Evolutionary conservation across 2,797 vertebrate species (phyloP).

Genomic region (Psittacula echo): DNA sequence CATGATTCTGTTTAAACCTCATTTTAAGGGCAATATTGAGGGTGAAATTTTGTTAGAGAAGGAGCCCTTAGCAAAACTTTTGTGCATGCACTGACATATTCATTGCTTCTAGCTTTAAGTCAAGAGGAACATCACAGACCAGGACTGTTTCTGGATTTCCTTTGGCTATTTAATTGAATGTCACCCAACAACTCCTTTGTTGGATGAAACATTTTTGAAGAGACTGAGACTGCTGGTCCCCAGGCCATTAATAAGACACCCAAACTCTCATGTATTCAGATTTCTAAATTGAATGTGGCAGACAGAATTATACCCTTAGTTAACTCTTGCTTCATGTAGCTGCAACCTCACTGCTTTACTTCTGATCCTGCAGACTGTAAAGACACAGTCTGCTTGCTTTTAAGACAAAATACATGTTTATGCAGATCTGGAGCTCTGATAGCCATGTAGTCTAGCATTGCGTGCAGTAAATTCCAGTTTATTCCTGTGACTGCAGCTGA

Average conservation of each 20-base stretch:
- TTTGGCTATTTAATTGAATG: slow-evolving; percentile 14
- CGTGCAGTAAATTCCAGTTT: not conserved
- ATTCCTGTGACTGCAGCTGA: not conserved
- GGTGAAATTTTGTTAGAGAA: not conserved
- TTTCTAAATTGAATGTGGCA: not conserved
- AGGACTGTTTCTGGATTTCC: slow-evolving; percentile 10
- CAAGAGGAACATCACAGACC: not conserved
- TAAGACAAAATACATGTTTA: not conserved
- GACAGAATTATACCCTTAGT: not conserved
- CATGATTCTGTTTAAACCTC: not conserved
- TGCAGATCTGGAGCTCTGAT: not conserved
- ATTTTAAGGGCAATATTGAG: not conserved
- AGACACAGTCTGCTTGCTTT: not conserved
- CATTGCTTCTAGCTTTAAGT: not conserved
- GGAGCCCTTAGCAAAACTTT: slow-evolving; percentile 3
- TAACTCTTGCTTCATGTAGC: not conserved
- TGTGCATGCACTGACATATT: not conserved
- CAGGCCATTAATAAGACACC: not conserved
- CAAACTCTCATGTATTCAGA: not conserved
- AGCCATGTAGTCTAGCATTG: fast-evolving
- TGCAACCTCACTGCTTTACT: not conserved
- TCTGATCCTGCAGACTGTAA: not conserved
- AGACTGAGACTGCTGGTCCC: not conserved
- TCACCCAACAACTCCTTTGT: not conserved
- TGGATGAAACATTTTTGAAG: not conserved